These are phyloP conservation scores for Pseudeuparius sepicola DNA, from an alignment of 2,888 invertebrate species.

Conservation along the genomic window DNA sequence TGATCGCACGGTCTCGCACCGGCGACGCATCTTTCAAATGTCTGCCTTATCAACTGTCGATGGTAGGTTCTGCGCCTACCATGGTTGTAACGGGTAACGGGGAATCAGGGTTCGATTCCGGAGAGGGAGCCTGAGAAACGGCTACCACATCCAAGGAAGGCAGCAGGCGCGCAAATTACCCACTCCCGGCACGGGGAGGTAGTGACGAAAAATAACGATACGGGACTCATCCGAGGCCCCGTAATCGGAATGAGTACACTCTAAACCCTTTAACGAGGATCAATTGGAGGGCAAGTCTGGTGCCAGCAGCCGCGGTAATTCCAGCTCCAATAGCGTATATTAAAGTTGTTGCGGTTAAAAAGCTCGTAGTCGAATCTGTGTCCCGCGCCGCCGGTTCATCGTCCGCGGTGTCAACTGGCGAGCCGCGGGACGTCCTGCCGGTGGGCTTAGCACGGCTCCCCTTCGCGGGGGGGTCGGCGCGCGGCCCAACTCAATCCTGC, in stretches of 20 bases:
- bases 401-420: slow-evolving; percentile 20
- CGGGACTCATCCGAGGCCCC: slow-evolving; percentile 40
- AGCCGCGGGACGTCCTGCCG: slow-evolving; percentile 29
- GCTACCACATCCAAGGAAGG: no score
- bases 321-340: slow-evolving; percentile 52
- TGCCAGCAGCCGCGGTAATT: slow-evolving; percentile 43
- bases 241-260: slow-evolving; percentile 20
- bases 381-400: slow-evolving; percentile 35
- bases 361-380: slow-evolving; percentile 36
- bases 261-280: slow-evolving; percentile 37
- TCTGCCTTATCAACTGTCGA: no score
- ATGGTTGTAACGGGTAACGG: no score
- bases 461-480: slow-evolving; percentile 24
- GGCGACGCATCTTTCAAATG: no score
- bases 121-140: no score
- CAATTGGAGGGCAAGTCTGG: slow-evolving; percentile 60
- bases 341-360: slow-evolving; percentile 57
- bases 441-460: slow-evolving; percentile 26
- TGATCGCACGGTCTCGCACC: no score
- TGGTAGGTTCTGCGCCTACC: no score
- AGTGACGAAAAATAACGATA: slow-evolving; percentile 58
- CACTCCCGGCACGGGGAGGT: no score
- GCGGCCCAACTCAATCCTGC: slow-evolving; percentile 32
- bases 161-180: no score
- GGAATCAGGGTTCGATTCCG: no score